Conservation (phyloP, 2,888 invertebrate species). For the Trisateles emortualis region DNA sequence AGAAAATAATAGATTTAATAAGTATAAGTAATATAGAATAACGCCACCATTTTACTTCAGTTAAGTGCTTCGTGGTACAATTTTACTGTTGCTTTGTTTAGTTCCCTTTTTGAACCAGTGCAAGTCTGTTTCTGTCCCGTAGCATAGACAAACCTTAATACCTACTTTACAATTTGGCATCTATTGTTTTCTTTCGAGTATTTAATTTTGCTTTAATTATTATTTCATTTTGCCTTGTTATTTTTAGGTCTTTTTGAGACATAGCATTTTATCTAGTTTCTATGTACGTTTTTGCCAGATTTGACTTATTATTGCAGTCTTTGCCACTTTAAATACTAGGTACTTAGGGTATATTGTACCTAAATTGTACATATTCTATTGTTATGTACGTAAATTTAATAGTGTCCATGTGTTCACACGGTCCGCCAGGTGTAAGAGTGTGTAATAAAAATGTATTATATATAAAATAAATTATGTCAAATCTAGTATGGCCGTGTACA, state of each 20-base stretch:
- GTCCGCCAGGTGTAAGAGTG: conserved; percentile 58
- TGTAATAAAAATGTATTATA: conserved; percentile 60
- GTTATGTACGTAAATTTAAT: conserved; percentile 60
- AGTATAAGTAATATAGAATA: conserved; percentile 65
- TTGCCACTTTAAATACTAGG: conserved; percentile 67
- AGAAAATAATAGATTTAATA: conserved; percentile 75
- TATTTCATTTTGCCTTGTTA: conserved; percentile 55
- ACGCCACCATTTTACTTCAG: conserved; percentile 68
- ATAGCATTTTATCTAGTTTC: conserved; percentile 64
- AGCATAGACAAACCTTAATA: conserved; percentile 27
- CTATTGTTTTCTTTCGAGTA: conserved; percentile 52
- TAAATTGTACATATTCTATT: conserved; percentile 58
- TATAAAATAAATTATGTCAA: conserved; percentile 51
- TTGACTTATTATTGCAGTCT: conserved; percentile 63
- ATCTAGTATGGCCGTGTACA: conserved; percentile 56
- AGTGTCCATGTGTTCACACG: conserved; percentile 69
- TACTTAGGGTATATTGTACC: conserved; percentile 54
- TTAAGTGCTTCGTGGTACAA: conserved; percentile 71
- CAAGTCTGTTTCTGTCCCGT: conserved; percentile 39
- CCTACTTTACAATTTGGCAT: conserved; percentile 57
- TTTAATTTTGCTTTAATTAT: conserved; percentile 53
- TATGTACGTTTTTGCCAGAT: conserved; percentile 62
- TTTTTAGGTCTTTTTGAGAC: conserved; percentile 65
- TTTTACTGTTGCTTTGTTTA: conserved; percentile 56
- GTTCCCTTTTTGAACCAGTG: conserved; percentile 43